phyloP scores from a whole-genome alignment of 2,797 vertebrate species.

The Streptopelia turtur region DNA sequence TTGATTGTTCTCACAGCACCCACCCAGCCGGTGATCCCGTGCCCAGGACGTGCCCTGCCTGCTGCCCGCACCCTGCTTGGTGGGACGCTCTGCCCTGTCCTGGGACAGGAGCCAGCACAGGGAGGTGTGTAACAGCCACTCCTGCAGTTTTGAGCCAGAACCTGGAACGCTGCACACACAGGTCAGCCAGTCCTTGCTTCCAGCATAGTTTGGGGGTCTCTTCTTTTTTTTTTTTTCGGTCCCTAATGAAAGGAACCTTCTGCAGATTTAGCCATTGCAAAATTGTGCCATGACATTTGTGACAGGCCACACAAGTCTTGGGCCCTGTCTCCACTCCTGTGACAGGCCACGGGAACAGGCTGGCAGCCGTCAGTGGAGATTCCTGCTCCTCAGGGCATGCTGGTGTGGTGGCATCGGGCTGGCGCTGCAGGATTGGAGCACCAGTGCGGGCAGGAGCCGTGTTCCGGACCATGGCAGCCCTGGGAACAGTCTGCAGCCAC shows the following conservation, averaged over 20 bases:
- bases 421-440: background rate
- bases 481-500: slow-evolving; percentile 14
- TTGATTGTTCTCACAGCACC: accelerated
- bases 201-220: background rate
- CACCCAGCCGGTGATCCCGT: accelerated
- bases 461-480: slow-evolving; percentile 39
- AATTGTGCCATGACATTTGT: background rate
- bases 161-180: background rate
- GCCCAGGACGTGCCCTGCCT: accelerated
- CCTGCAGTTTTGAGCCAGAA: background rate
- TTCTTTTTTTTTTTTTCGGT: background rate
- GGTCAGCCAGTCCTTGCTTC: background rate
- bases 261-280: background rate
- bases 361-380: background rate
- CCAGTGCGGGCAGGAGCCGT: background rate
- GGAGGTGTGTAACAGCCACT: background rate
- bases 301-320: background rate
- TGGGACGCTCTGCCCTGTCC: background rate
- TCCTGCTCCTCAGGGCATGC: background rate
- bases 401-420: background rate
- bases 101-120: background rate
- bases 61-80: background rate
- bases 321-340: background rate
- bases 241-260: background rate
- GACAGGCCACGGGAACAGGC: background rate